These are phyloP conservation scores for Allophyes oxyacanthae DNA, from an alignment of 2,888 invertebrate species.

Conservation along the genomic window DNA sequence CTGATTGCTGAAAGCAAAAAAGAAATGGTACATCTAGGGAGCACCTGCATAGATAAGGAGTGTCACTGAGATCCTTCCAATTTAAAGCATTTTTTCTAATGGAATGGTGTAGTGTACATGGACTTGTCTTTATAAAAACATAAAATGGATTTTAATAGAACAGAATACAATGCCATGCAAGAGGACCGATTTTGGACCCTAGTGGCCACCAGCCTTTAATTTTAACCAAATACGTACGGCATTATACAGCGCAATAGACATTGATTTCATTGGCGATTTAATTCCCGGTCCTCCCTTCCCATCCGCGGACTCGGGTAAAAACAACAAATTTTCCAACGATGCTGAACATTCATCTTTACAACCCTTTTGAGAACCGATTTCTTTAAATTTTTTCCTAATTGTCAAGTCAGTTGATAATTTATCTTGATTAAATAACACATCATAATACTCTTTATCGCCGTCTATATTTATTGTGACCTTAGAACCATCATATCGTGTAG, in stretches of 20 bases:
- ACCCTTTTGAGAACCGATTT: conserved; percentile 42
- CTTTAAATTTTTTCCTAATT: conserved; percentile 66
- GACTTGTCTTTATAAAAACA: too few species aligned
- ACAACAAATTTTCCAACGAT: conserved; percentile 58
- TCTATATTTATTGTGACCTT: conserved; percentile 75
- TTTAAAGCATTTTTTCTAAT: too few species aligned
- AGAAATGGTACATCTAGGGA: conserved; percentile 6
- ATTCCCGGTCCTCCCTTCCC: conserved; percentile 1
- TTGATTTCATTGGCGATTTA: conserved; percentile 18
- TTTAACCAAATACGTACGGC: conserved; percentile 36
- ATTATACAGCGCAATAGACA: conserved; percentile 11
- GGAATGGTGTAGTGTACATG: too few species aligned
- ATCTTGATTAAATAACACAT: conserved; percentile 69
- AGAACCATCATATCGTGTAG: conserved; percentile 61
- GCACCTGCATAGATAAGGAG: neutral
- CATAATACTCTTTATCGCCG: conserved; percentile 72
- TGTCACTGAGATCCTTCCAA: too few species aligned
- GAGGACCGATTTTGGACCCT: too few species aligned
- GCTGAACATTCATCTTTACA: conserved; percentile 25
- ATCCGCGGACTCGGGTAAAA: conserved; percentile 38
- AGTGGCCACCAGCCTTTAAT: too few species aligned
- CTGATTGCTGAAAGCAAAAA: conserved; percentile 68
- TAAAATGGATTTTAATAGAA: too few species aligned
- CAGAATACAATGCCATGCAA: too few species aligned
- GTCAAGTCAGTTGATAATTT: conserved; percentile 65